A percentile compares a stretch with the other conserved stretches of the same genome.
Evolutionary conservation across 2,113 vertebrate genomes (phyloP).

Genomic region (Eurystomus gularis): DNA sequence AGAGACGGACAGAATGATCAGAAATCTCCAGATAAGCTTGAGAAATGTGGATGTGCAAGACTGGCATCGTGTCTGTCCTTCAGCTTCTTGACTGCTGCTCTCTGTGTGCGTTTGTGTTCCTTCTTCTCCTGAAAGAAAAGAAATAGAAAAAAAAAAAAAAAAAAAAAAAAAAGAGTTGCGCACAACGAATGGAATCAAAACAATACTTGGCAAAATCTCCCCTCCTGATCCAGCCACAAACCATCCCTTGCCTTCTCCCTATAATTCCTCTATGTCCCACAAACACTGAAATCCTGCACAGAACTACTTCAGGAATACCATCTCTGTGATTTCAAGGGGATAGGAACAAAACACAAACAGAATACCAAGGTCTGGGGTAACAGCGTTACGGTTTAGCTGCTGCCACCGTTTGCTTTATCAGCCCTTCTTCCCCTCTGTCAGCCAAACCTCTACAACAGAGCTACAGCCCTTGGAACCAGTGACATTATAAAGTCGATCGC

Average conservation of each 20-base stretch:
- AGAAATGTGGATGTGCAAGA: slow-evolving; percentile 82
- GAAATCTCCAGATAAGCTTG: slow-evolving; percentile 91
- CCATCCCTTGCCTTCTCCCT: neutral
- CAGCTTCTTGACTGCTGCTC: slow-evolving; percentile 69
- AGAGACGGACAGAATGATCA: slow-evolving; percentile 92
- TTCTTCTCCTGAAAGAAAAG: slow-evolving; percentile 83
- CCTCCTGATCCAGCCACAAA: neutral
- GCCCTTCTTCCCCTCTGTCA: neutral
- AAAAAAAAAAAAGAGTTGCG: neutral
- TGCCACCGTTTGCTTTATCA: neutral
- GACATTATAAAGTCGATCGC: neutral
- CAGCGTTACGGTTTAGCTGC: neutral
- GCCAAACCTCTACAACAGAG: neutral
- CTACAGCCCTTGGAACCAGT: neutral
- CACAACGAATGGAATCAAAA: neutral
- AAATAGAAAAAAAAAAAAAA: neutral
- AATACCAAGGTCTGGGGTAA: neutral
- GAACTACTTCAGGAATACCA: neutral
- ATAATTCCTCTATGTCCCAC: neutral
- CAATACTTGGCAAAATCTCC: neutral
- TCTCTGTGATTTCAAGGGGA: neutral
- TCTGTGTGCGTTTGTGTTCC: slow-evolving; percentile 82
- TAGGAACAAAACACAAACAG: neutral
- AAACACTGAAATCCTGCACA: neutral
- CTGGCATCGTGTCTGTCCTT: slow-evolving; percentile 86